Percentiles rank a stretch among this genome's conserved stretches.
Evolutionary conservation across 2,113 vertebrate species (phyloP).

Genomic region (Bubalus kerabau): DNA sequence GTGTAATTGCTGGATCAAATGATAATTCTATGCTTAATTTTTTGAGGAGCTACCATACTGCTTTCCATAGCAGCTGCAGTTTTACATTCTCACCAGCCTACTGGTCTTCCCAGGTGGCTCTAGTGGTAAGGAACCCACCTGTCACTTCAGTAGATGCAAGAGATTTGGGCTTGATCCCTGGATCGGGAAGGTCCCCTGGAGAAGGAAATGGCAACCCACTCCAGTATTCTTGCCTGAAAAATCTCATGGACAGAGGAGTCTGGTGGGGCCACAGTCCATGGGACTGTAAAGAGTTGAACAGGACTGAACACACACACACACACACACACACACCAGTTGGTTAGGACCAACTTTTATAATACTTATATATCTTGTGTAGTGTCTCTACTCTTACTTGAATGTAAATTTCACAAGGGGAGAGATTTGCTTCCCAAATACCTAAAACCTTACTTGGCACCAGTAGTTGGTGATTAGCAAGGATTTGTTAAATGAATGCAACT

Average conservation of each 20-base stretch:
- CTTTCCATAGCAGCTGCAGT: background rate
- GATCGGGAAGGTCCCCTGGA: background rate
- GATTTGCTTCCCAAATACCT: background rate
- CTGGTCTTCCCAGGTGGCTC: background rate
- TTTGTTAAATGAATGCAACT: background rate
- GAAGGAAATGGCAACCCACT: background rate
- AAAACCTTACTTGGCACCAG: background rate
- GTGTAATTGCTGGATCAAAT: background rate
- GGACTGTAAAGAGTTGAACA: background rate
- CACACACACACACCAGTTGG: background rate
- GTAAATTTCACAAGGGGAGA: background rate
- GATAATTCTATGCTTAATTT: background rate
- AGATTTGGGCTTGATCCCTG: background rate
- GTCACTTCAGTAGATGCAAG: background rate
- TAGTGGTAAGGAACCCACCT: background rate
- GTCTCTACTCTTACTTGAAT: background rate
- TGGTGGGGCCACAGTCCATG: background rate
- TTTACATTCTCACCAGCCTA: background rate
- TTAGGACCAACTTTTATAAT: background rate
- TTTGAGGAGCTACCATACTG: background rate
- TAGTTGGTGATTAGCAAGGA: background rate
- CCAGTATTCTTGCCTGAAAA: background rate
- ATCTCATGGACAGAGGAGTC: background rate
- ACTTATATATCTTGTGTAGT: background rate
- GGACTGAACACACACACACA: background rate